Evolutionary conservation across 2,888 invertebrate species (phyloP).

Genomic region (Volucella bombylans): DNA sequence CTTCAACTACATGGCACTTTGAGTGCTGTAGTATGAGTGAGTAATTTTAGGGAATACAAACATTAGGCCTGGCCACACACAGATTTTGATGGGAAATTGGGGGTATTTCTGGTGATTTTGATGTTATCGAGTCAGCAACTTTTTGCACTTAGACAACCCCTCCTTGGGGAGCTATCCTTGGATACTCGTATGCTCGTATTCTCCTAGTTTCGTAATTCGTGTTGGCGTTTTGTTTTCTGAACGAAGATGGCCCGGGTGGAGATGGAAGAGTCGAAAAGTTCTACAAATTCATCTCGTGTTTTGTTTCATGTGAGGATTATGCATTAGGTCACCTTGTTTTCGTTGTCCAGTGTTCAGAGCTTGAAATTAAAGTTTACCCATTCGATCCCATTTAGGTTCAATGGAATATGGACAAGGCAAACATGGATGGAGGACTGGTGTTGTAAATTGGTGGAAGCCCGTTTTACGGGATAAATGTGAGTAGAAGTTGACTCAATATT

Average conservation of each 20-base stretch:
- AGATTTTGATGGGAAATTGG: conserved; percentile 67
- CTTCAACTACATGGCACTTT: conserved; percentile 5
- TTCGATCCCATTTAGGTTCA: conserved; percentile 1
- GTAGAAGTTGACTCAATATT: too few species aligned
- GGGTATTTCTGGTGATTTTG: conserved; percentile 63
- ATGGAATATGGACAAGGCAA: too few species aligned
- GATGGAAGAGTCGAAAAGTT: background rate
- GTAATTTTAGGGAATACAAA: conserved; percentile 58
- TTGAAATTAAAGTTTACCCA: conserved; percentile 39
- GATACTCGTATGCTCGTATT: too few species aligned
- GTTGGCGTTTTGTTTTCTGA: background rate
- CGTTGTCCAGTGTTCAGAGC: background rate
- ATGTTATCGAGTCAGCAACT: conserved; percentile 64
- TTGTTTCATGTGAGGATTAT: conserved; percentile 15
- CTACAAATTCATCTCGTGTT: conserved; percentile 24
- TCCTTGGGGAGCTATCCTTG: background rate
- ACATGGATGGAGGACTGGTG: too few species aligned
- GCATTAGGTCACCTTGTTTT: conserved; percentile 28
- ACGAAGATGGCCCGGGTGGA: background rate
- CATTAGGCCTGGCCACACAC: conserved; percentile 40
- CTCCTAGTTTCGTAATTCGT: background rate
- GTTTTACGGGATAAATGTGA: too few species aligned
- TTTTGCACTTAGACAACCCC: conserved; percentile 56
- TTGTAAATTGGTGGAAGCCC: too few species aligned
- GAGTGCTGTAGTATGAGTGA: conserved; percentile 6